Base-by-base conservation (phyloP, 2,888 invertebrate genomes). In the Synanthedon tipuliformis region DNA sequence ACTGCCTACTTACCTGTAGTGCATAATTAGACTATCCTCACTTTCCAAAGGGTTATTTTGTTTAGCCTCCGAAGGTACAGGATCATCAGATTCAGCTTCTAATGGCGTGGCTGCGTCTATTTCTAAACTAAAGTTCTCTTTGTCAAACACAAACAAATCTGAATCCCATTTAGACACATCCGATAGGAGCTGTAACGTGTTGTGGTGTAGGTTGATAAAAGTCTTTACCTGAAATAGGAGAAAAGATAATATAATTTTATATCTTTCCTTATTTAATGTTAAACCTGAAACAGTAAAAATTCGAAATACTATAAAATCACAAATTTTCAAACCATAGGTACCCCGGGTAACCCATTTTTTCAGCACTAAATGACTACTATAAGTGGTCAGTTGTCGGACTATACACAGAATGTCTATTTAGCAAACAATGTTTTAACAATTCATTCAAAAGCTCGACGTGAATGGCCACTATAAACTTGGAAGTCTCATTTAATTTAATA, bases 101-200 rank as follows among this genome's bases (percentile, higher is more conserved):
- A 81, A 59, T 0, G 89, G 80, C 2, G 78, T 75, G 0, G 74
- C 67, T 0, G 75, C 72, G 52, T 88, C 88, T 53, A 81, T 73
- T 53, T 90, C 89, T 40, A 90, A 75, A 41, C 81, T 73, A 62
- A 90, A 90, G 53, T 82, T 81, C 52, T 89, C 89, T 52, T 88
- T 81, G 66, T 91, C 89, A 62, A 90, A 90, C 4, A 87, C 75
- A 52, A 89, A 82, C 23, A 86, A 76, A 3, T 85, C 81, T 5
- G 89, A 88, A 27, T 89, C 90, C 85, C 89, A 90, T 66, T 86
- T 89, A 4, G 88, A 84, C 4, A 91, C 84, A 54, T 89, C 89
- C 7, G 88, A 81, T 51, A 91, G 70, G 4, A 91, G 66, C 62
- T 89, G 88, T 4, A 90, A 75, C 1, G 90, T 88, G 61, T 89